phyloP scores from a whole-genome alignment of 2,888 invertebrate genomes.

The Hemithea aestivaria region DNA sequence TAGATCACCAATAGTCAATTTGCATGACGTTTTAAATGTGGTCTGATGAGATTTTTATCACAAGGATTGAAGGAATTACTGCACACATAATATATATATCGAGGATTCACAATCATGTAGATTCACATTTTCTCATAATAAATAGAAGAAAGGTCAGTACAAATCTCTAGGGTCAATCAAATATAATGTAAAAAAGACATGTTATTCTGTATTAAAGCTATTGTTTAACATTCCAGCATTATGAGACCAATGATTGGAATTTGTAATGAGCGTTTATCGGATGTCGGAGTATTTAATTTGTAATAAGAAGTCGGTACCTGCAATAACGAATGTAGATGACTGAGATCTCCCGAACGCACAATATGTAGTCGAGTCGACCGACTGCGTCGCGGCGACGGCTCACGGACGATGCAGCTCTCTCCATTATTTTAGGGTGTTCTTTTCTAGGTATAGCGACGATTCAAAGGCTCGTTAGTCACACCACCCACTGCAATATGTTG shows the following conservation, averaged over 20 bases:
- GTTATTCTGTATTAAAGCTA: conserved; percentile 73
- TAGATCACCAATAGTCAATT: conserved; percentile 47
- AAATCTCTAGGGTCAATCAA: conserved; percentile 58
- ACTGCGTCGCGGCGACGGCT: conserved; percentile 36
- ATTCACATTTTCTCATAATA: conserved; percentile 48
- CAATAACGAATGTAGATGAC: conserved; percentile 64
- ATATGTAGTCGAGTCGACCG: conserved; percentile 46
- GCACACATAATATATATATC: conserved; percentile 33
- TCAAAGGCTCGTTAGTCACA: conserved; percentile 60
- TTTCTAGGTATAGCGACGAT: conserved; percentile 73
- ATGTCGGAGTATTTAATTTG: conserved; percentile 71
- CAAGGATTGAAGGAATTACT: conserved; percentile 39
- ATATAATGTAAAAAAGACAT: conserved; percentile 54
- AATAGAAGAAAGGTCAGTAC: conserved; percentile 69
- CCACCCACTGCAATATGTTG: conserved; percentile 54
- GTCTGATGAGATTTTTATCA: conserved; percentile 25
- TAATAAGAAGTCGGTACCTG: conserved; percentile 61
- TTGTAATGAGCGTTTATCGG: conserved; percentile 68
- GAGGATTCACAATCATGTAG: conserved; percentile 28
- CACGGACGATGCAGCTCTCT: conserved; percentile 47
- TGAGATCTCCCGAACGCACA: conserved; percentile 52
- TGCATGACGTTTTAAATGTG: conserved; percentile 22
- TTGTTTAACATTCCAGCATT: conserved; percentile 79
- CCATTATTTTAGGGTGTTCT: conserved; percentile 75
- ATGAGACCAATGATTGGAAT: conserved; percentile 73